Conservation (phyloP, 2,888 invertebrate species). For the Cristatella mucedo region DNA sequence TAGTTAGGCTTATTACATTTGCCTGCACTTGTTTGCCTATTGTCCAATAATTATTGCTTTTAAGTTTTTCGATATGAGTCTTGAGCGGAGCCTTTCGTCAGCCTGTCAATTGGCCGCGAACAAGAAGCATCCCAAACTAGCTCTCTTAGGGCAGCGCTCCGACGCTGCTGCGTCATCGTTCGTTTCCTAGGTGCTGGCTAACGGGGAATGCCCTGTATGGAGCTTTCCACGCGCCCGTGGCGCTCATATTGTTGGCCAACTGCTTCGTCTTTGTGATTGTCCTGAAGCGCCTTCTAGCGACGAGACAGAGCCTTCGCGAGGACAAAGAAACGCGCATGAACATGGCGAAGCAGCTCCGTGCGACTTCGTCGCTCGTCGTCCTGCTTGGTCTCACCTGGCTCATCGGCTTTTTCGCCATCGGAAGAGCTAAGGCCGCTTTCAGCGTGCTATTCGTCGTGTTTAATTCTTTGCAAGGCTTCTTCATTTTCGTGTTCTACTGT, state of each 20-base stretch:
- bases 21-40: too few relatives aligned
- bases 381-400: conserved; percentile 31
- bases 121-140: too few relatives aligned
- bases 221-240: conserved; percentile 33
- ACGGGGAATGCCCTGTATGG: conserved; percentile 21
- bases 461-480: conserved; percentile 31
- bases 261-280: conserved; percentile 38
- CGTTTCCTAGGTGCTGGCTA: conserved; percentile 26
- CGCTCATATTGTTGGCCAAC: conserved; percentile 36
- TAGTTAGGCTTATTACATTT: too few relatives aligned
- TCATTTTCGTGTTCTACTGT: conserved; percentile 32
- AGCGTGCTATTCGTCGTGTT: conserved; percentile 30
- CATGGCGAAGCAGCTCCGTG: conserved; percentile 19
- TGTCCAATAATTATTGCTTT: too few relatives aligned
- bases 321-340: conserved; percentile 15
- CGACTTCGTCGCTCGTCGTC: conserved; percentile 22
- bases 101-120: too few relatives aligned
- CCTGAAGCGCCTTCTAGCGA: conserved; percentile 17
- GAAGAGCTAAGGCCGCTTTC: too few relatives aligned
- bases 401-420: conserved; percentile 28
- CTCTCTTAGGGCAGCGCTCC: too few relatives aligned
- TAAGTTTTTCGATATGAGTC: too few relatives aligned
- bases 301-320: conserved; percentile 13
- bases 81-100: too few relatives aligned
- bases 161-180: background rate